A percentile compares a stretch with the other conserved stretches of the same genome.
These are phyloP conservation scores for Fabriciana adippe DNA, from an alignment of 2,888 invertebrate species.

Conservation along the genomic window DNA sequence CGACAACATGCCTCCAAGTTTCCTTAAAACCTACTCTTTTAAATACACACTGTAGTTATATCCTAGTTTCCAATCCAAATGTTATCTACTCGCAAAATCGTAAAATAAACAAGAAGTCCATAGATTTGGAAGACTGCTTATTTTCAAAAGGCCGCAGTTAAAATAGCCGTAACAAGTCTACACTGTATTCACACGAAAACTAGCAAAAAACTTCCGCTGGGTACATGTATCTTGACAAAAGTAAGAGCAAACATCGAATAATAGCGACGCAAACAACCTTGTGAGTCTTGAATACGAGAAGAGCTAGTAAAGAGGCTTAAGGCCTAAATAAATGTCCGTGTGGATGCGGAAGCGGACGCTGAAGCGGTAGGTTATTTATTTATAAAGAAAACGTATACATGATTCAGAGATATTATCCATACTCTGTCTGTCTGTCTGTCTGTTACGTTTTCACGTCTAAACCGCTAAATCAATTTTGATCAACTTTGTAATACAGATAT, in stretches of 20 bases:
- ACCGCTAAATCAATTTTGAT: no score
- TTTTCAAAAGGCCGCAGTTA: neutral
- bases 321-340: conserved; percentile 27
- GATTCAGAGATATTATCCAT: no score
- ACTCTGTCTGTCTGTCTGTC: no score
- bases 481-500: no score
- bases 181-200: conserved; percentile 26
- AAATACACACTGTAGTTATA: no score
- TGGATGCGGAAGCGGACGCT: neutral
- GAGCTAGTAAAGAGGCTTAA: conserved; percentile 54
- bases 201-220: conserved; percentile 23
- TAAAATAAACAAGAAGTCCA: neutral
- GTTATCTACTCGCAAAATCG: no score
- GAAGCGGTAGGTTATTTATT: neutral
- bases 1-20: no score
- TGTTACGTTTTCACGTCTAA: no score
- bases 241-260: conserved; percentile 54
- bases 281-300: conserved; percentile 47
- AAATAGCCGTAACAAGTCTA: conserved; percentile 15
- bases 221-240: conserved; percentile 44
- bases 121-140: neutral
- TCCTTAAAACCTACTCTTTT: no score
- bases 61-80: no score
- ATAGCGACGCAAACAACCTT: conserved; percentile 52
- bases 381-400: no score